Base-by-base conservation (phyloP, 2,888 invertebrate genomes). In the Resseliella maxima region DNA sequence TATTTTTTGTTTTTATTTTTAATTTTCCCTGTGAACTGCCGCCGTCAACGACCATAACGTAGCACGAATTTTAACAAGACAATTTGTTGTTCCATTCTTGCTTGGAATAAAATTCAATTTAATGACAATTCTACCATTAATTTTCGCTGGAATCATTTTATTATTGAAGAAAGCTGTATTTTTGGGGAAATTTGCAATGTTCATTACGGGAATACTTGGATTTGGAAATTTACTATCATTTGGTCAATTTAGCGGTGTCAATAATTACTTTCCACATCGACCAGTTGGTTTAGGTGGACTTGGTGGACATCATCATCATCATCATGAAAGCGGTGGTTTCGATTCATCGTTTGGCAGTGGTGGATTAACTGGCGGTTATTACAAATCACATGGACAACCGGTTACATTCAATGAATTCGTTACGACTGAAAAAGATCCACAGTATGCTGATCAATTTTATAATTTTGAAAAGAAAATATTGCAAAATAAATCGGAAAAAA, bases 71-170 rank as follows among this genome's bases (percentile, higher is more conserved):
- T 89, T 96, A 87, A 93, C 96, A 86, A 93, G 94, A 88, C 94
- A 95, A 88, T 93, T 96, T 86, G 89, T 96, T n/a, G 91, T 96
- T 27, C 96, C 96, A 36, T 93, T 96, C 88, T 92, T 96, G 0
- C 92, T 96, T 18, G 96, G 96, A 10, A 93, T 96, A 88, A 96
- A 96, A 91, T 95, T 96, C 89, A 96, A 95, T 89, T 91, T 96
- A 81, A 93, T 94, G 0, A 95, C 95, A 0, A 90, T 96, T 87
- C 91, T 96, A 24, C 96, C 96, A 0, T 89, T 96, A 86, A 89
- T 96, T 12, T 93, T 96, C 87, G 95, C 95, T 0, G 89, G 94
- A 12, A 90, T 96, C 54, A 93, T 95, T 85, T 89, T 96, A 72
- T 92, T 96, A 1, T 94, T 95, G 31, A 96, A 96, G 89, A 96